Conservation (phyloP, 2,797 vertebrate species). For the Tokudaia muenninki region DNA sequence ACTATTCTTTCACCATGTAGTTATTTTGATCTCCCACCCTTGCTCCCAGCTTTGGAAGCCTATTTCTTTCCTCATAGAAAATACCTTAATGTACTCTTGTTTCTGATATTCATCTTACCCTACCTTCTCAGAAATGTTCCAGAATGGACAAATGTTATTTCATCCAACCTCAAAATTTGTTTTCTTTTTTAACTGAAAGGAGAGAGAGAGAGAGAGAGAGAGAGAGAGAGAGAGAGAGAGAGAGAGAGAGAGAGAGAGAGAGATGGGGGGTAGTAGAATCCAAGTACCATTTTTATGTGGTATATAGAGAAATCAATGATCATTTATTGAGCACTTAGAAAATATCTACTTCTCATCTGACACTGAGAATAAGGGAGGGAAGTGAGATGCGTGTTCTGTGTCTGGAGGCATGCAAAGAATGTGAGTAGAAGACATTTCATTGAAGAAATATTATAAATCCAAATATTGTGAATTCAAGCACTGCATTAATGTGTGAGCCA, state of each 20-base stretch:
- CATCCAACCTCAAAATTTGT: neutral
- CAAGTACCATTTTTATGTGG: neutral
- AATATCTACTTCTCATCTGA: neutral
- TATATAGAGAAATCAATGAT: neutral
- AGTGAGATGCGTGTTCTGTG: neutral
- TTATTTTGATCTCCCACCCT: neutral
- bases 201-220: too few species aligned
- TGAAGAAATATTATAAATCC: neutral
- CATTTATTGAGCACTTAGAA: neutral
- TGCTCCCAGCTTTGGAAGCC: neutral
- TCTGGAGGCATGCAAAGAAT: neutral
- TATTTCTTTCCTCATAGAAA: constrained; percentile 37
- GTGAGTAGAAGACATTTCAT: neutral
- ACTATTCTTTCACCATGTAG: neutral
- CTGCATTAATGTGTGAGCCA: neutral
- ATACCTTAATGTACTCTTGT: neutral
- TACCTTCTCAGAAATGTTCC: neutral
- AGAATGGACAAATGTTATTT: neutral
- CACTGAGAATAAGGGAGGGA: neutral
- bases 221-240: too few species aligned
- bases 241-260: too few species aligned
- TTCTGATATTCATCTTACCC: neutral
- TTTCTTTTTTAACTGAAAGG: neutral
- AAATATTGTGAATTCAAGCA: neutral
- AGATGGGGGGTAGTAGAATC: too few species aligned